These are phyloP conservation scores for Calephelis nemesis DNA, from an alignment of 1,140 invertebrate species.

Conservation along the genomic window DNA sequence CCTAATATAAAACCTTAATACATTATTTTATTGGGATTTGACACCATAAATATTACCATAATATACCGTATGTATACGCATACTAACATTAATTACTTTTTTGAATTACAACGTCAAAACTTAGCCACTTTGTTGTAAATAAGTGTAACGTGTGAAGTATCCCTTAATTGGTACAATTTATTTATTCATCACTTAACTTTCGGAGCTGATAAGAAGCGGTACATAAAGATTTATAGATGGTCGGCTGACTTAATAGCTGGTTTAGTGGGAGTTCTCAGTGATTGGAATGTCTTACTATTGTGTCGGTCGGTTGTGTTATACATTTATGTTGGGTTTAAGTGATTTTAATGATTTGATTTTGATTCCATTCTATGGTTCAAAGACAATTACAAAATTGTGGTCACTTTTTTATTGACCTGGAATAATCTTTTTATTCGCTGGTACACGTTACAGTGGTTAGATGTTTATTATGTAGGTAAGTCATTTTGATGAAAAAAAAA, in stretches of 20 bases:
- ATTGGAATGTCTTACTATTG: constrained; percentile 11
- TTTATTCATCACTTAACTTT: constrained; percentile 46
- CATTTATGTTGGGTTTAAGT: constrained; percentile 4
- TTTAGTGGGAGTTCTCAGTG: constrained; percentile 12
- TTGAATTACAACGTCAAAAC: not conserved
- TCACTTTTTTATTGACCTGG: not conserved
- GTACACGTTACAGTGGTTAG: no score
- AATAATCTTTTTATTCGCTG: no score
- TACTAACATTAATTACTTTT: no score
- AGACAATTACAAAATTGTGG: not conserved
- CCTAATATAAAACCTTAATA: no score
- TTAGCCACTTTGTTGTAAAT: constrained; percentile 20
- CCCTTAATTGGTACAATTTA: constrained; percentile 65
- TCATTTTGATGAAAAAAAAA: no score
- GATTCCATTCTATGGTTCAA: not conserved
- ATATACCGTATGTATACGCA: no score
- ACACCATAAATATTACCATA: no score
- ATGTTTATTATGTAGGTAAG: no score
- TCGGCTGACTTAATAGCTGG: constrained; percentile 25
- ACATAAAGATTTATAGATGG: constrained; percentile 58
- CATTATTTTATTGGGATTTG: no score
- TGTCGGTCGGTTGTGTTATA: not conserved
- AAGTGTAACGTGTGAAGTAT: constrained; percentile 51
- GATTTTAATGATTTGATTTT: constrained; percentile 5
- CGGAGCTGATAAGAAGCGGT: constrained; percentile 41